Base-by-base conservation (phyloP, 2,797 vertebrate genomes). In the Synaphobranchus kaupii region DNA sequence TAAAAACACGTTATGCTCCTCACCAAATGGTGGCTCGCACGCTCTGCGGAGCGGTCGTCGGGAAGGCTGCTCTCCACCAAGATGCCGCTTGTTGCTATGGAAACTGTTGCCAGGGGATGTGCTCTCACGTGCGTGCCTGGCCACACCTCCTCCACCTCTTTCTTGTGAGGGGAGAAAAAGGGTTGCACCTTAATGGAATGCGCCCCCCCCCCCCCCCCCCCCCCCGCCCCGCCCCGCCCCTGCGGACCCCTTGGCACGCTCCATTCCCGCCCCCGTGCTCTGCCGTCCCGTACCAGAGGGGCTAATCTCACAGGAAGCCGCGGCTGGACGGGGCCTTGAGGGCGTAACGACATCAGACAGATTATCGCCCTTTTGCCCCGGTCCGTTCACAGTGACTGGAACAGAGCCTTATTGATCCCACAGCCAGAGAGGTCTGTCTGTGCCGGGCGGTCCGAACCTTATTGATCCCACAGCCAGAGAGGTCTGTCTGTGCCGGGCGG, bases 301-400 rank as follows among this genome's bases (percentile, higher is more conserved):
- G 31, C 44, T 22, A 12, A 80, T n/a, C 66, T 44, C 85, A 86
- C 87, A 88, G 84, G 86, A 60, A 73, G 56, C 47, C 28, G 56
- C 10, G 20, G 28, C 73, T 68, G 25, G 73, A 76, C 48, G 34
- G 17, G 15, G 44, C 86, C 85, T 81, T 86, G 85, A 88, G 83
- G 85, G 39, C 86, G 13, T 80, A 80, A 89, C 86, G 82, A 60
- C 84, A 82, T 88, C 90, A 88, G 83, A 89, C 50, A 56, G 84
- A 88, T 88, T 87, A 84, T 83, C 50, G 71, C 8, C 39, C 78
- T 12, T 83, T 82, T 87, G 80, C 82, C 68, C 47, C 71, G 3
- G 28, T 22, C 66, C 68, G 50, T 83, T 81, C 63, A 20, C n/a
- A 25, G 80, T 87, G 80, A 71, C 15, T 83, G 5, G 28, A 83